Percentiles rank a stretch among this genome's conserved stretches.
Evolutionary conservation across 2,113 vertebrate genomes (phyloP).

Genomic region (Epinephelus fuscoguttatus): DNA sequence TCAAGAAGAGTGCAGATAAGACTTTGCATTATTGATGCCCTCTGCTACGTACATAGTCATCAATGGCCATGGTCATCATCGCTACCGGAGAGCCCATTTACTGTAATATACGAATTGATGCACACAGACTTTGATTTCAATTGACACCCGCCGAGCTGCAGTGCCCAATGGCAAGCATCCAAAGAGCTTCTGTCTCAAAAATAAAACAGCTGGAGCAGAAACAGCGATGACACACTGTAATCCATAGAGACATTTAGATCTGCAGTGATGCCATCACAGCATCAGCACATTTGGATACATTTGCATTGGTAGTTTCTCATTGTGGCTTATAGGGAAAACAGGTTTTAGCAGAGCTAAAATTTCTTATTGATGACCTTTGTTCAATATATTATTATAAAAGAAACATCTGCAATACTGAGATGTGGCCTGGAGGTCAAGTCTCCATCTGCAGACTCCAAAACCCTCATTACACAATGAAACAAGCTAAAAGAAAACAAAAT

Average conservation of each 20-base stretch:
- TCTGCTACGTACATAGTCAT: conserved; percentile 39
- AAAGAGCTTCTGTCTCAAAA: conserved; percentile 1
- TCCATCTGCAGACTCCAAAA: neutral
- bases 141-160: conserved; percentile 31
- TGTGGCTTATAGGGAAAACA: neutral
- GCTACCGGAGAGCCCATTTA: conserved; percentile 3
- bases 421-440: neutral
- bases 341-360: neutral
- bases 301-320: neutral
- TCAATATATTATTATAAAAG: neutral
- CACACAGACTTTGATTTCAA: conserved; percentile 46
- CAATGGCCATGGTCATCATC: conserved; percentile 25
- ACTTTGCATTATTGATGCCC: conserved; percentile 59
- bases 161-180: conserved; percentile 4
- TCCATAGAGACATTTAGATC: conserved; percentile 3
- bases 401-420: neutral
- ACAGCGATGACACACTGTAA: neutral
- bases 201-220: conserved; percentile 32
- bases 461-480: neutral
- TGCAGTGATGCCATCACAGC: neutral
- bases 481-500: neutral
- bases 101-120: conserved; percentile 35
- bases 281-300: neutral
- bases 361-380: neutral
- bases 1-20: conserved; percentile 32